Evolutionary conservation across 2,113 vertebrate genomes (phyloP).

Genomic region (Dipodomys stephensi): DNA sequence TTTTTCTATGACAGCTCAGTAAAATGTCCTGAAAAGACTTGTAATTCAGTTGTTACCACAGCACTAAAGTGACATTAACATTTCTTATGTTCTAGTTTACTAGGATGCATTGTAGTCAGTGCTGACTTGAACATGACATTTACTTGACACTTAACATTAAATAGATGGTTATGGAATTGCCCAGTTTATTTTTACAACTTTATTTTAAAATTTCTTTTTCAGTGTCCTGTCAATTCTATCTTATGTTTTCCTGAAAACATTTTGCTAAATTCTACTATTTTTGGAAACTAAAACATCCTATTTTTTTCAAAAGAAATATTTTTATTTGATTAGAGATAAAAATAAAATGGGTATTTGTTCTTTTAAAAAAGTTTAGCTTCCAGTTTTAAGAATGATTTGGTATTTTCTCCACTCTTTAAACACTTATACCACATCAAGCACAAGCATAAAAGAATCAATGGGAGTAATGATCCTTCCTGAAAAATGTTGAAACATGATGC

Average conservation of each 20-base stretch:
- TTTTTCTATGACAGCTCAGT: not conserved
- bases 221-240: not conserved
- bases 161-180: not conserved
- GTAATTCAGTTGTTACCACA: not conserved
- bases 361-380: not conserved
- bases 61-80: constrained; percentile 10
- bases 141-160: constrained; percentile 16
- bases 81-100: constrained; percentile 1
- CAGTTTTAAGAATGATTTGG: not conserved
- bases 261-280: constrained; percentile 9
- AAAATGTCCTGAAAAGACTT: not conserved
- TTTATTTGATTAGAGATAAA: not conserved
- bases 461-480: not conserved
- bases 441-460: not conserved
- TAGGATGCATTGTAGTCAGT: not conserved
- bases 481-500: not conserved
- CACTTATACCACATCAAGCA: not conserved
- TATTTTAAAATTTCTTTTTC: not conserved
- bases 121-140: not conserved
- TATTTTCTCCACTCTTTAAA: not conserved
- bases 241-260: not conserved
- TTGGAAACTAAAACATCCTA: not conserved
- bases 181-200: not conserved
- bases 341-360: not conserved
- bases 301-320: not conserved